A percentile compares a stretch with the other conserved stretches of the same genome.
phyloP scores from a whole-genome alignment of 2,797 vertebrate genomes.

The Pyrocephalus nanus region DNA sequence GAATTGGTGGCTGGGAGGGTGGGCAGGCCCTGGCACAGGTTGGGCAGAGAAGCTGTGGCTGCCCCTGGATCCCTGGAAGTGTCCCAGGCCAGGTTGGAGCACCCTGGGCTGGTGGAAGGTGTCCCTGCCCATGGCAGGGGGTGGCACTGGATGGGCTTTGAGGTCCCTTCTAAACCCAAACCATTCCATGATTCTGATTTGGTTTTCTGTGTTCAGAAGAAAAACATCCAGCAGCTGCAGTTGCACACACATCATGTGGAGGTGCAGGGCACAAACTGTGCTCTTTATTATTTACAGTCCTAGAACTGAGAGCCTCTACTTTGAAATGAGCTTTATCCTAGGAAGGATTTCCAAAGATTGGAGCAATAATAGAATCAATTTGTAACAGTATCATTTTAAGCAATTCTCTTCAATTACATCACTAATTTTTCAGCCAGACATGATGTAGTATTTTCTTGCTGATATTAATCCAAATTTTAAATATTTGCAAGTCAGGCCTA shows the following conservation, averaged over 20 bases:
- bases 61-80: too few species aligned
- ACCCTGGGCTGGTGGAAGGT: neutral
- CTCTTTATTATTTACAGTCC: neutral
- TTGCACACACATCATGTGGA: accelerated
- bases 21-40: neutral
- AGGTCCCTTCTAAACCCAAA: neutral
- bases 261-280: neutral
- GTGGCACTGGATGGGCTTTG: neutral
- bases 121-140: neutral
- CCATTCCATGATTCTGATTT: neutral
- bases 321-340: neutral
- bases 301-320: neutral
- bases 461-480: neutral
- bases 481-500: neutral
- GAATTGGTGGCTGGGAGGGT: neutral
- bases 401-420: neutral
- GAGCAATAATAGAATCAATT: neutral
- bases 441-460: neutral
- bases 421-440: neutral
- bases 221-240: neutral
- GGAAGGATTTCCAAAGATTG: neutral
- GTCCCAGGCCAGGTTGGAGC: too few species aligned
- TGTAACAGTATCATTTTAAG: neutral
- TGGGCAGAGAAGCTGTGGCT: neutral
- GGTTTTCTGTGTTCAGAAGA: neutral